phyloP scores from a whole-genome alignment of 2,113 vertebrate genomes.

The Stercorarius parasiticus region DNA sequence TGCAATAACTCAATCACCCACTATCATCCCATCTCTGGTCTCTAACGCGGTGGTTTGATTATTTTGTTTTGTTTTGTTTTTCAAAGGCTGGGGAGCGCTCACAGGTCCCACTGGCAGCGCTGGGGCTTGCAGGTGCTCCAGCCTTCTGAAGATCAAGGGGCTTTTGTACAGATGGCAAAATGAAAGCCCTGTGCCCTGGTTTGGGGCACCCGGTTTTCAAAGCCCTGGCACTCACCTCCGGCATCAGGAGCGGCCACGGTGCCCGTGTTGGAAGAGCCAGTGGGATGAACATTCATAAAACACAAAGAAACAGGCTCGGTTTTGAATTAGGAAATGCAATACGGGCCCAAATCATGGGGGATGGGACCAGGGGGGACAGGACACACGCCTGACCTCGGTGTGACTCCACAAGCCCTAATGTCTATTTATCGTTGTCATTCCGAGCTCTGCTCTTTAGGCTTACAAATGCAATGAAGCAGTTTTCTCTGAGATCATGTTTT shows the following conservation, averaged over 20 bases:
- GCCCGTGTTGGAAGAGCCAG: background rate
- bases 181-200: background rate
- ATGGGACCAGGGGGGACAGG: background rate
- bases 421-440: slow-evolving; percentile 47
- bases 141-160: background rate
- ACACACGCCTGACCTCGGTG: background rate
- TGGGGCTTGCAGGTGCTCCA: background rate
- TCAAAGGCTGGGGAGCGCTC: background rate
- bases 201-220: background rate
- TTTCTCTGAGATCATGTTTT: slow-evolving; percentile 61
- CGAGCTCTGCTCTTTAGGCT: background rate
- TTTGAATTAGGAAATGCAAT: background rate
- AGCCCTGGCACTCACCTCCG: background rate
- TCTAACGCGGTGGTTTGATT: background rate
- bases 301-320: background rate
- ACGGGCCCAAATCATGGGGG: background rate
- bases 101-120: background rate
- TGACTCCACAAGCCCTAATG: slow-evolving; percentile 17
- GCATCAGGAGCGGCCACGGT: fast-evolving
- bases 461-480: slow-evolving; percentile 30
- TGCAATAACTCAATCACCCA: slow-evolving; percentile 15
- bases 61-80: background rate
- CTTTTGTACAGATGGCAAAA: background rate
- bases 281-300: background rate
- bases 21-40: slow-evolving; percentile 23